phyloP scores from a whole-genome alignment of 2,113 vertebrate species.

The Gallinago paraguaiae region DNA sequence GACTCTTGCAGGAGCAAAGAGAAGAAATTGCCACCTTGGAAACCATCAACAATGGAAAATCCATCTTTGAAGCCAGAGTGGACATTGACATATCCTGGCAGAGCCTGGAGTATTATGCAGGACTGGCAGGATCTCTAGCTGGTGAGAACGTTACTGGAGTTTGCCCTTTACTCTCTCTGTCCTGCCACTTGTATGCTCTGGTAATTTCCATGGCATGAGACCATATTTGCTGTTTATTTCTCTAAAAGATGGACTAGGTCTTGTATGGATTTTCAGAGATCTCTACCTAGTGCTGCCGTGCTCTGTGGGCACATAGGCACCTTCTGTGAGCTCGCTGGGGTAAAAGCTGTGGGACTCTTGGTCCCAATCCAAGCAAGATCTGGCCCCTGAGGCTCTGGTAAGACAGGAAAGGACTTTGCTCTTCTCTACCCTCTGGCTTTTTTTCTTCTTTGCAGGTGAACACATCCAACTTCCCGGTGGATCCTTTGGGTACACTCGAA shows the following conservation, averaged over 20 bases:
- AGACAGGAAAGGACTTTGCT: not conserved
- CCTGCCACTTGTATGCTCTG: not conserved
- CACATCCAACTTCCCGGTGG: constrained; percentile 90
- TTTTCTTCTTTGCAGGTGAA: constrained; percentile 80
- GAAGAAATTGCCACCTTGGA: constrained; percentile 89
- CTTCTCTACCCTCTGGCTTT: not conserved
- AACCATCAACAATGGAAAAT: constrained; percentile 94
- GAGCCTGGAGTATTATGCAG: constrained; percentile 90
- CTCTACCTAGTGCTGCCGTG: rapidly evolving
- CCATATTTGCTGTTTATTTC: not conserved
- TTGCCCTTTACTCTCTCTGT: not conserved
- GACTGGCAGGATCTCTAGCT: constrained; percentile 86
- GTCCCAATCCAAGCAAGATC: not conserved
- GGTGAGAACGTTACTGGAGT: constrained; percentile 73
- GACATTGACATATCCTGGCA: constrained; percentile 89
- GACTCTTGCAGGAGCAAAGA: constrained; percentile 80
- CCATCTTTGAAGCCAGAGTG: constrained; percentile 86
- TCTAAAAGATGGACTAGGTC: not conserved
- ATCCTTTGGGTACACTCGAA: constrained; percentile 90
- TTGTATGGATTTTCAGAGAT: not conserved
- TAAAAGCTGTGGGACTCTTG: not conserved
- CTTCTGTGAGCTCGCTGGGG: not conserved
- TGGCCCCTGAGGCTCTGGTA: not conserved
- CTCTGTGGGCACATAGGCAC: not conserved
- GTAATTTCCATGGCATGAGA: not conserved